Evolutionary conservation across 1,140 invertebrate genomes (phyloP), one percentile per base, ranked within the genome.

Genomic region (Plectus sambesii): DNA sequence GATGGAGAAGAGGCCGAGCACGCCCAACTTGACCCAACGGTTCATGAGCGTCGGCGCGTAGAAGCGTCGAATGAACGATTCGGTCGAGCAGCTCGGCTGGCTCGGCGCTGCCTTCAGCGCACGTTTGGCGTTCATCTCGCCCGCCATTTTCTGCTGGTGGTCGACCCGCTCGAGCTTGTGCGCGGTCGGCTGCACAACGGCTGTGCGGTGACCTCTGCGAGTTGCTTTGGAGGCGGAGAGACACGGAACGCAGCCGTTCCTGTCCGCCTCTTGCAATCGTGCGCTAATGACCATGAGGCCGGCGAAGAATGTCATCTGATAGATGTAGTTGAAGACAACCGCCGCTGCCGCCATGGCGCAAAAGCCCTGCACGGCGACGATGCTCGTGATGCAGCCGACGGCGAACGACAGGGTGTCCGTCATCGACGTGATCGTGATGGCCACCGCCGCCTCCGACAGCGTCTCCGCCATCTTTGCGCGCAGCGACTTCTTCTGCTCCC

Each of bases 221-320:
- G n/a, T n/a, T n/a, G n/a, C n/a, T n/a, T n/a, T n/a, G n/a, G n/a
- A n/a, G 12, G 43, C 63, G 19, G 29, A 37, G 3, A 67, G 22
- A 30, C 67, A 69, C 17, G 69, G 69, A 4, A 69, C 52, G 29
- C 63, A 50, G n/a, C 62, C 61, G 51, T 72, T 71, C 23, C 60
- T 47, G n/a, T 57, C 60, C 5, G 52, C 41, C 37, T 63, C 53
- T 9, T 71, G 60, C 3, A 69, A 51, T 17, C 62, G 62, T 9
- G 68, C 69, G 37, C 70, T 63, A 5, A 73, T 48, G 0, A 70
- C 66, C 52, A 74, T 62, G 30, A 70, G 61, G 2, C 66, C 72
- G 1, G 61, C 60, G 44, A 74, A 74, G 30, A 74, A 70, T 0
- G 70, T 74, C 8, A 71, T 57, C 49, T 68, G 66, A 43, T 70